Evolutionary conservation across 2,113 vertebrate genomes (phyloP).

Genomic region (Thalassoma bifasciatum): DNA sequence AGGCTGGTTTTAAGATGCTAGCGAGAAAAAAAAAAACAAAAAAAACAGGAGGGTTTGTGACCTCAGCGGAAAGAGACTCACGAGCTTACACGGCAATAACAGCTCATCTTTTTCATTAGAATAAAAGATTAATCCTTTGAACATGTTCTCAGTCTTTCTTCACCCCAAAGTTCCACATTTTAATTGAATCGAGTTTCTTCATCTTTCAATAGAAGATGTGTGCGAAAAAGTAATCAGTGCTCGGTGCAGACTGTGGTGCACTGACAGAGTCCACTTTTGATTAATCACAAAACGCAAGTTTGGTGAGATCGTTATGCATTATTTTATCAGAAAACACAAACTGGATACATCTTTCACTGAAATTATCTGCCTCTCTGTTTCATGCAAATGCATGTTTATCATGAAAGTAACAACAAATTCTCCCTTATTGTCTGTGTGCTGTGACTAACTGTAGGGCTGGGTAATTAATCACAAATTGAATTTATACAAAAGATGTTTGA

Average conservation of each 20-base stretch:
- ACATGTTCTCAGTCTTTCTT: constrained; percentile 28
- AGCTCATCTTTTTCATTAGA: constrained; percentile 48
- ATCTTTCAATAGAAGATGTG: constrained; percentile 36
- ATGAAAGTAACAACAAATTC: too few relatives aligned
- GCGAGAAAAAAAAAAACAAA: not conserved
- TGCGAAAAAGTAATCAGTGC: constrained; percentile 10
- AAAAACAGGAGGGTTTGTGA: constrained; percentile 13
- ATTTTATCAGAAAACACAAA: not conserved
- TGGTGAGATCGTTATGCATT: not conserved
- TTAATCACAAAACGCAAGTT: constrained; percentile 4
- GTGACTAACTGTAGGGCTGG: too few relatives aligned
- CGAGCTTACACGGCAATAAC: constrained; percentile 27
- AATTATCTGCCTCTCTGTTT: too few relatives aligned
- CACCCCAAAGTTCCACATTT: constrained; percentile 33
- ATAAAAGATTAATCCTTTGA: constrained; percentile 55
- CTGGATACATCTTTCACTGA: not conserved
- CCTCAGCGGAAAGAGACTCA: constrained; percentile 34
- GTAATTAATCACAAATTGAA: too few relatives aligned
- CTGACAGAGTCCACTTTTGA: constrained; percentile 13
- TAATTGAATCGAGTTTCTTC: constrained; percentile 54
- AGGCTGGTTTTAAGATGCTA: constrained; percentile 42
- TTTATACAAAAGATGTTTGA: too few relatives aligned
- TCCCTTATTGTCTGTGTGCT: too few relatives aligned
- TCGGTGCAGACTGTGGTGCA: constrained; percentile 12
- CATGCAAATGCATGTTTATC: too few relatives aligned